Base-by-base conservation (phyloP, 2,113 vertebrate genomes). In the Hemiscyllium ocellatum region DNA sequence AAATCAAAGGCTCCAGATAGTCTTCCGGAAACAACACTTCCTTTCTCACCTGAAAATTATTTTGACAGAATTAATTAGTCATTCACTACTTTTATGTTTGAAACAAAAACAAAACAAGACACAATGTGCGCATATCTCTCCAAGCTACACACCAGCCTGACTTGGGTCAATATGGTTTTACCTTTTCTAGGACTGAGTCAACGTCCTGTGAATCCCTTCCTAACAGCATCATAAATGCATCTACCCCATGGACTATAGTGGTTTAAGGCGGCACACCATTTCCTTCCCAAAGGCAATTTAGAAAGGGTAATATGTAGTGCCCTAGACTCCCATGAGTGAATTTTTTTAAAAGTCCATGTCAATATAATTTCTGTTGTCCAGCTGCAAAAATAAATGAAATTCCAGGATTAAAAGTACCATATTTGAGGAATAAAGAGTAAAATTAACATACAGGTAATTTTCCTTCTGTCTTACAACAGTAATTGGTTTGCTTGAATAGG, bases 1-100 rank as follows among this genome's bases (percentile, higher is more conserved):
- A 97, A 95, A 26, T 98, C 98, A 93, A 97, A 96, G 96, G 98
- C 98, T 96, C 97, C 98, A 96, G 98, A 97, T 91, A 98, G 98
- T 96, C 98, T 98, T 90, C 98, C 97, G 95, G 98, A 97, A 90
- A 98, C 96, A 96, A 98, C 96, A 96, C 98, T 98, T 96, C 98
- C 98, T 96, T 98, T 97, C 95, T 99, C 99, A 98, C 99, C 99
- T 99, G 96, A 91, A 97, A 72, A 94, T 95, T 65, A 96, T 33
- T 29, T 47, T 95, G 29, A 10, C 22, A 72, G 42, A 69, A 52
- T 50, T 33, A 61, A 7, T 90, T 52, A 90, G 22, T 90, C 87
- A 72, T 72, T 70, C 56, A 91, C 4, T n/a, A 66, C n/a, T 20
- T 56, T 91, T 37, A 91, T n/a, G 4, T 66, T 65, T 65, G 22